Evolutionary conservation across 2,113 vertebrate species (phyloP).

Genomic region (Sakesphorus luctuosus): DNA sequence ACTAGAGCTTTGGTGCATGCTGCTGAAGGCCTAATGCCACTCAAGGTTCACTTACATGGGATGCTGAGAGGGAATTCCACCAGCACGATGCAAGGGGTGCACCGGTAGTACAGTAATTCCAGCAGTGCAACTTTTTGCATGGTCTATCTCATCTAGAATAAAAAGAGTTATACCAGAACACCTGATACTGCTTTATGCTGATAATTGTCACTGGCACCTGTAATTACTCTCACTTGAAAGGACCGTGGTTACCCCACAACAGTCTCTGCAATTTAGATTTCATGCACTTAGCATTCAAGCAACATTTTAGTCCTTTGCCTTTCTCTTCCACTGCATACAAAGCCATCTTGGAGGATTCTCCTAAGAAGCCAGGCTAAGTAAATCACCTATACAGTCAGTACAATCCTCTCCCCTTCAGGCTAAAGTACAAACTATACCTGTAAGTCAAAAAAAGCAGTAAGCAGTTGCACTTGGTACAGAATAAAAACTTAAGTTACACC

Average conservation of each 20-base stretch:
- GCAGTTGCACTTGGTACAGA: rapidly evolving
- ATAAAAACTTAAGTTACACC: neutral
- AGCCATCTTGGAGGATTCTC: neutral
- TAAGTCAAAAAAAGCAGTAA: neutral
- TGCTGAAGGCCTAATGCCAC: neutral
- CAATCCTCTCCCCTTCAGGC: neutral
- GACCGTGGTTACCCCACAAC: neutral
- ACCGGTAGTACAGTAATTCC: neutral
- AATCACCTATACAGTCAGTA: neutral
- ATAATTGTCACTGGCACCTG: neutral
- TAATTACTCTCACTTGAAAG: neutral
- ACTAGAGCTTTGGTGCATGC: neutral
- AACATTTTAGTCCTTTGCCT: neutral
- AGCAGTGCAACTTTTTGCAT: neutral
- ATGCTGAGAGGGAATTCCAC: neutral
- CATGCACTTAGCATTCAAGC: neutral
- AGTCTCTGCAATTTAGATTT: neutral
- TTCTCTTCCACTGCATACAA: neutral
- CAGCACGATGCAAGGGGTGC: rapidly evolving
- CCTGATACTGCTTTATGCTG: neutral
- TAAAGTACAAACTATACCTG: neutral
- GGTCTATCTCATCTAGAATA: neutral
- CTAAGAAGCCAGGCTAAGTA: neutral
- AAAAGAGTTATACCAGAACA: neutral
- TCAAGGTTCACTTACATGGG: neutral